These are phyloP conservation scores for Gymnarchus niloticus DNA, from an alignment of 2,113 vertebrate genomes.

Conservation along the genomic window DNA sequence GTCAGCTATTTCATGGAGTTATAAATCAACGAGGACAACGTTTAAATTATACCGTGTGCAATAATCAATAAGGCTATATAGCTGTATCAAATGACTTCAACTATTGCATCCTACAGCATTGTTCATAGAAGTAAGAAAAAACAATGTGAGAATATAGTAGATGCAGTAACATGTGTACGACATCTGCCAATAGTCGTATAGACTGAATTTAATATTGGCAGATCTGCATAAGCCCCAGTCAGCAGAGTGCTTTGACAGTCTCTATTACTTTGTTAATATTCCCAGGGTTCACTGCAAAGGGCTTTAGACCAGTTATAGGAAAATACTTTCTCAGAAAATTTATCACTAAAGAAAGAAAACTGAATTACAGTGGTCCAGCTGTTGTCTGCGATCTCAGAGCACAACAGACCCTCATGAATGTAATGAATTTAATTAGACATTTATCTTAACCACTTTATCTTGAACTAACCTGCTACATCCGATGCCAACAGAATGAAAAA, in stretches of 20 bases:
- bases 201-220: background rate
- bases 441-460: background rate
- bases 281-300: background rate
- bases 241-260: background rate
- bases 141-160: background rate
- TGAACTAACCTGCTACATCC: background rate
- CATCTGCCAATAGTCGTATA: background rate
- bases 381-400: background rate
- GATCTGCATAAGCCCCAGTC: background rate
- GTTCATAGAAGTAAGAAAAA: background rate
- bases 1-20: background rate
- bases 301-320: background rate
- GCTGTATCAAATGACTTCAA: conserved; percentile 5
- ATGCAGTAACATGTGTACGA: background rate
- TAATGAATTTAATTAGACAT: background rate
- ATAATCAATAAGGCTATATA: conserved; percentile 12
- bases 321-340: too few species aligned
- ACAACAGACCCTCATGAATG: background rate
- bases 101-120: background rate
- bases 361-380: background rate
- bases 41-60: background rate
- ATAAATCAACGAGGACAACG: conserved; percentile 4
- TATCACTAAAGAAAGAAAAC: too few species aligned
- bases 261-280: background rate
- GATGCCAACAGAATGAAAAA: background rate